phyloP scores from a whole-genome alignment of 1,140 invertebrate genomes.

The Conopomorpha cramerella region DNA sequence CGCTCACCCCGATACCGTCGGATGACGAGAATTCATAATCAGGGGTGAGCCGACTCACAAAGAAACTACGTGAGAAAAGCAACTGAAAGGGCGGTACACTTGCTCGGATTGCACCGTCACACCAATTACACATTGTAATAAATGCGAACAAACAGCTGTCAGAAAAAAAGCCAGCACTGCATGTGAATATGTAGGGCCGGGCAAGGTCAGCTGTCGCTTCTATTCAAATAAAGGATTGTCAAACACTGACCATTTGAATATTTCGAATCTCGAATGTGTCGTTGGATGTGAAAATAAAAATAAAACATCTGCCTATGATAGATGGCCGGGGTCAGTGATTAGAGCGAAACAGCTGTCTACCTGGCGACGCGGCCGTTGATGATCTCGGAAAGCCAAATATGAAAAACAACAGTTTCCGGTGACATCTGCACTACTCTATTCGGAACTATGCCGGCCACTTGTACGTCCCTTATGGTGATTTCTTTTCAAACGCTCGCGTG shows the following conservation, averaged over 20 bases:
- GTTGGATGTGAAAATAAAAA: constrained; percentile 23
- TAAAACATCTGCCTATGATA: background rate
- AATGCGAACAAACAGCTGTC: constrained; percentile 31
- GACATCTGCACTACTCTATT: too few relatives aligned
- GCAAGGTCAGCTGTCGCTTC: constrained; percentile 42
- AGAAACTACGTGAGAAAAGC: too few relatives aligned
- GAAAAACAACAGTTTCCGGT: too few relatives aligned
- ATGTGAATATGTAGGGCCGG: constrained; percentile 38
- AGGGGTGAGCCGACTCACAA: too few relatives aligned
- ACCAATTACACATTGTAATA: constrained; percentile 34
- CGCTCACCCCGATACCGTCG: constrained; percentile 17
- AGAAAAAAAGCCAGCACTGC: constrained; percentile 17
- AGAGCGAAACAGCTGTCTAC: constrained; percentile 23
- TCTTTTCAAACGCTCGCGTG: too few relatives aligned
- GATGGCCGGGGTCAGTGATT: constrained; percentile 3
- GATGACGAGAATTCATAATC: constrained; percentile 50
- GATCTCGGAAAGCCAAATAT: too few relatives aligned
- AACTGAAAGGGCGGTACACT: constrained; percentile 50
- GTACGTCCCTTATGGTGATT: too few relatives aligned
- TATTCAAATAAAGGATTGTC: constrained; percentile 29
- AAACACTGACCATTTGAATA: constrained; percentile 23
- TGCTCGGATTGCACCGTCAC: constrained; percentile 47
- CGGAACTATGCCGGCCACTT: too few relatives aligned
- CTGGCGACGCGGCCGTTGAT: constrained; percentile 21
- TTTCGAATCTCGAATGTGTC: constrained; percentile 15